phyloP scores from a whole-genome alignment of 2,888 invertebrate species.

The Sinotaia quadrata region DNA sequence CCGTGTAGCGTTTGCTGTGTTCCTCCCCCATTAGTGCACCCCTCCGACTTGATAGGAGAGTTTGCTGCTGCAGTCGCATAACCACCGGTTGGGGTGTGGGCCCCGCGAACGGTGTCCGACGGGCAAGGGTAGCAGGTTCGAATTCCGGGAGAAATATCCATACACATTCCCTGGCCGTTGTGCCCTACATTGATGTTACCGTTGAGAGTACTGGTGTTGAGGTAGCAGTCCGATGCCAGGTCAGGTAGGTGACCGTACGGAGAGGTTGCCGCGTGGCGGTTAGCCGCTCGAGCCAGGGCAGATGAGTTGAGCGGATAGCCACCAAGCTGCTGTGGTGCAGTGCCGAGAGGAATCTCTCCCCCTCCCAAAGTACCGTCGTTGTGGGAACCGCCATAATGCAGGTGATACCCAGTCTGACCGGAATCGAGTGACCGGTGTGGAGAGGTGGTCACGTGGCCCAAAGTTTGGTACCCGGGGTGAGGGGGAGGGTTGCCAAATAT shows the following conservation, averaged over 20 bases:
- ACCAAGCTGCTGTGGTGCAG: conserved; percentile 15
- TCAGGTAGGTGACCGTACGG: conserved; percentile 27
- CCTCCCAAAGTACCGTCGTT: neutral
- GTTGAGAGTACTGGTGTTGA: conserved; percentile 12
- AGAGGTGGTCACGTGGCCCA: conserved; percentile 16
- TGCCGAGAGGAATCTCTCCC: conserved; percentile 1
- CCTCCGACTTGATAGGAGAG: conserved; percentile 58
- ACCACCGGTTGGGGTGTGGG: conserved; percentile 7
- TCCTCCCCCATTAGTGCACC: conserved; percentile 39
- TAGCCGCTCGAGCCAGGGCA: conserved; percentile 11
- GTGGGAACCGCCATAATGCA: conserved; percentile 9
- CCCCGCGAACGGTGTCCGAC: conserved; percentile 9
- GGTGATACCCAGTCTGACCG: conserved; percentile 11
- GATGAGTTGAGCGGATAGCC: conserved; percentile 24
- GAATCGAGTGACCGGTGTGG: conserved; percentile 22
- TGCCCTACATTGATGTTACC: conserved; percentile 7
- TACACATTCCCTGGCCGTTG: conserved; percentile 26
- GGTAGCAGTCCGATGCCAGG: conserved; percentile 22
- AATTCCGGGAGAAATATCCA: conserved; percentile 24
- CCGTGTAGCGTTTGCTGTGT: conserved; percentile 48
- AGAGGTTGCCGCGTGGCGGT: neutral
- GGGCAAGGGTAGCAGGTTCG: conserved; percentile 17
- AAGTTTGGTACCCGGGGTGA: conserved; percentile 14
- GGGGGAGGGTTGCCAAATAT: conserved; percentile 26
- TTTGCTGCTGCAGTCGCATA: conserved; percentile 40